Evolutionary conservation across 2,888 invertebrate genomes (phyloP).

Genomic region (Dicranocentrus wangi): DNA sequence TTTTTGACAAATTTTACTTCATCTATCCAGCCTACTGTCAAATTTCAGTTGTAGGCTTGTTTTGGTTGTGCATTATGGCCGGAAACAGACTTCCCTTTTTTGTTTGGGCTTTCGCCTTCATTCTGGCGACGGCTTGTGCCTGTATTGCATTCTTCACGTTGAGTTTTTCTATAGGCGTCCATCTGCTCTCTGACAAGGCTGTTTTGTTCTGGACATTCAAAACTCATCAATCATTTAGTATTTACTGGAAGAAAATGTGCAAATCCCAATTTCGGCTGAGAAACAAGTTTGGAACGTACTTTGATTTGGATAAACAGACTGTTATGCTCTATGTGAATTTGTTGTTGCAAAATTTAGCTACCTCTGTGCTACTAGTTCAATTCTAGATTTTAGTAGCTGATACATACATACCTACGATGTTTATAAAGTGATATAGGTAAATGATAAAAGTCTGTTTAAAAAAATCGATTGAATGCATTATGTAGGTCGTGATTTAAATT

Average conservation of each 20-base stretch:
- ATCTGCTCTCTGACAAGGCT: slow-evolving; percentile 41
- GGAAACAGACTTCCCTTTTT: slow-evolving; percentile 37
- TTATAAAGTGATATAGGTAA: no score
- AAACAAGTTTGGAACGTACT: slow-evolving; percentile 37
- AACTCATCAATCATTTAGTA: neutral
- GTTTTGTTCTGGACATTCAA: neutral
- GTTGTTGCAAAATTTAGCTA: slow-evolving; percentile 37
- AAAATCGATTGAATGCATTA: no score
- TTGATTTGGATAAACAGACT: slow-evolving; percentile 31
- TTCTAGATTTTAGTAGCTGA: no score
- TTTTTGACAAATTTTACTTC: slow-evolving; percentile 39
- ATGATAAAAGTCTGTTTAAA: no score
- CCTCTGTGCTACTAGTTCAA: slow-evolving; percentile 26
- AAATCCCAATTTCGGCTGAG: slow-evolving; percentile 18
- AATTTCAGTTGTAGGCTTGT: slow-evolving; percentile 49
- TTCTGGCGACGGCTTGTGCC: slow-evolving; percentile 35
- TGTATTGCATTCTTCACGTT: slow-evolving; percentile 36
- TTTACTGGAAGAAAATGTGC: slow-evolving; percentile 20
- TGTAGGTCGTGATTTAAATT: no score
- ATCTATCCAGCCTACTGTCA: slow-evolving; percentile 50
- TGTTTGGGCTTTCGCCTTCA: slow-evolving; percentile 40
- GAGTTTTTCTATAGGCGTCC: slow-evolving; percentile 41
- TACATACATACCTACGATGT: no score
- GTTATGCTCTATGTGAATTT: slow-evolving; percentile 46
- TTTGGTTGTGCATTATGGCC: slow-evolving; percentile 37